Evolutionary conservation across 2,113 vertebrate genomes (phyloP).

Genomic region (Atherinomorus stipes): DNA sequence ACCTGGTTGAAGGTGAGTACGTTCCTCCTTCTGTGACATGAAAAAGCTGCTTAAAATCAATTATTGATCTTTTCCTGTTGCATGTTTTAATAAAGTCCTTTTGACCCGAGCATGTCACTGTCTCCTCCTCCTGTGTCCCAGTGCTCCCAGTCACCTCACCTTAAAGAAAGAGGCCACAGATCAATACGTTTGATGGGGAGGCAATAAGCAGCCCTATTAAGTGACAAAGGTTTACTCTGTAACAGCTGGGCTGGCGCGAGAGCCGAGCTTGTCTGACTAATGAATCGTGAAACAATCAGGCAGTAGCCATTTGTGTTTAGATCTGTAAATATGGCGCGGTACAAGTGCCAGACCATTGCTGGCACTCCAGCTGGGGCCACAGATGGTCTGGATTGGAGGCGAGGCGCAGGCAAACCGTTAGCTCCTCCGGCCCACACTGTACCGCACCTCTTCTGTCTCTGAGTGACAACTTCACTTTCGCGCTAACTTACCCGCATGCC

Average conservation of each 20-base stretch:
- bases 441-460: constrained; percentile 85
- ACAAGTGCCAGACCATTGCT: constrained; percentile 99
- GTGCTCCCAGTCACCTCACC: constrained; percentile 74
- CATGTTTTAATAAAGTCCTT: constrained; percentile 48
- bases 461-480: constrained; percentile 87
- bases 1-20: not conserved
- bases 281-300: constrained; percentile 99
- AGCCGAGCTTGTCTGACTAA: constrained; percentile 99
- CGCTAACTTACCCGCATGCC: constrained; percentile 80
- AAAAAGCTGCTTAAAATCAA: constrained; percentile 34
- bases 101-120: constrained; percentile 20
- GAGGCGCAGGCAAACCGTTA: constrained; percentile 85
- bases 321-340: constrained; percentile 99
- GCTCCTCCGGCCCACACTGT: constrained; percentile 83
- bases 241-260: constrained; percentile 99
- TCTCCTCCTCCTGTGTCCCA: constrained; percentile 30
- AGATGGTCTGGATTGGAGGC: constrained; percentile 97
- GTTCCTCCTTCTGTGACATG: not conserved
- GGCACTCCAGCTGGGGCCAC: constrained; percentile 99
- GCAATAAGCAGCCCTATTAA: constrained; percentile 99
- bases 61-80: not conserved
- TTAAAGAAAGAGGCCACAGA: constrained; percentile 94
- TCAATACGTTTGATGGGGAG: constrained; percentile 99
- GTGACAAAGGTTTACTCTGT: constrained; percentile 99
- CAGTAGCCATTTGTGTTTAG: constrained; percentile 99